Evolutionary conservation across 2,888 invertebrate species (phyloP).

Genomic region (Bhutanitis thaidina): DNA sequence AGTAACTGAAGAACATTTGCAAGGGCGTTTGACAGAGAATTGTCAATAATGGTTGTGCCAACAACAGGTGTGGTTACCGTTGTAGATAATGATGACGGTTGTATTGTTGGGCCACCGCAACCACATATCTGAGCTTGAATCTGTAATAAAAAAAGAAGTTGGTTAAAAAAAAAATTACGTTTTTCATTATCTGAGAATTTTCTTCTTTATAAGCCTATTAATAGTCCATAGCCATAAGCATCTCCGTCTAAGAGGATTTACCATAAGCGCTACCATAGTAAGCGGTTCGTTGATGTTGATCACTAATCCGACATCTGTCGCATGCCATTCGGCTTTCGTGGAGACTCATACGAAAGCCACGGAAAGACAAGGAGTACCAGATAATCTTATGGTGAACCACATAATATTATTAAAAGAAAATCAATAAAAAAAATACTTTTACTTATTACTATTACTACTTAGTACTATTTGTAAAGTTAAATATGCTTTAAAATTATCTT

Average conservation of each 20-base stretch:
- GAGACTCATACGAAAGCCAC: too few relatives aligned
- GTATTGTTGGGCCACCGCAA: constrained; percentile 18
- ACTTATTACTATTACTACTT: too few relatives aligned
- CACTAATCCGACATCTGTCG: too few relatives aligned
- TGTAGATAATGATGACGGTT: constrained; percentile 20
- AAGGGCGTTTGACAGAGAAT: constrained; percentile 48
- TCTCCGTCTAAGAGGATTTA: too few relatives aligned
- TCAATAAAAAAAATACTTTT: too few relatives aligned
- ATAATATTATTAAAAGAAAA: too few relatives aligned
- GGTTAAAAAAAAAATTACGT: background rate
- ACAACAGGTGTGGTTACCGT: constrained; percentile 26
- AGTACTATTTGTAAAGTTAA: background rate
- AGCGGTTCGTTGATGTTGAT: too few relatives aligned
- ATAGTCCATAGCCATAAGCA: too few relatives aligned
- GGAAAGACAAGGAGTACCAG: too few relatives aligned
- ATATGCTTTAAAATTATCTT: constrained; percentile 2
- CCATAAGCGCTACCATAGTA: too few relatives aligned
- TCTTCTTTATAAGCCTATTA: background rate
- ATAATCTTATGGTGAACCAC: too few relatives aligned
- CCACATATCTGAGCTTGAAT: constrained; percentile 27
- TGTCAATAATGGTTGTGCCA: constrained; percentile 47
- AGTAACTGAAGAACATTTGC: constrained; percentile 56
- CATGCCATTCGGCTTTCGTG: too few relatives aligned
- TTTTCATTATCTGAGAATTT: background rate
- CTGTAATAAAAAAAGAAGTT: constrained; percentile 22